Evolutionary conservation across 2,888 invertebrate genomes (phyloP), one percentile per base, ranked within the genome.

Genomic region (Drosophila nigricruria): DNA sequence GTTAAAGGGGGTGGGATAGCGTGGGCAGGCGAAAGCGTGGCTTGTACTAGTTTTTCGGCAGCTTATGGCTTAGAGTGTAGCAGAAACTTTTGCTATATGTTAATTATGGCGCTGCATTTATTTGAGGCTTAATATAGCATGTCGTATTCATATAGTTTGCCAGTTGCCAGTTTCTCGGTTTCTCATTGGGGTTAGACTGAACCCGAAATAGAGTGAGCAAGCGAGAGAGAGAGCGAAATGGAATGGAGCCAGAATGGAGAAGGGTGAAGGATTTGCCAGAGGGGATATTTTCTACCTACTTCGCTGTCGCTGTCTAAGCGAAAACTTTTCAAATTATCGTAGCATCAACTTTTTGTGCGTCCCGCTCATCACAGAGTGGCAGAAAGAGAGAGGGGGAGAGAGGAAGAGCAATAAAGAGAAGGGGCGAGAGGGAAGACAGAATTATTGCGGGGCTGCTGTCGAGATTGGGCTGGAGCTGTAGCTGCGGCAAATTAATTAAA

Each of bases 71-170:
- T 68, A 79, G 82, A 69, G 57, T 40, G 62, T 53, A 64, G 52
- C 50, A 32, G 72, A 90, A 89, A 90, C 82, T 90, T 90, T 90
- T 79, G 79, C 90, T 86, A 86, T 88, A 90, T 88, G 90, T 90
- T 90, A 89, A 90, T 90, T 90, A 90, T 86, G 87, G 81, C 83
- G 74, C 67, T 81, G 88, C 85, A 88, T 87, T 90, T 85, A 88
- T 85, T 88, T 88, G 84, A 89, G 80, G 84, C 86, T 86, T 86
- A 86, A 88, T 89, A 86, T 74, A 77, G 74, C 89, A 78, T 86
- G 79, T 75, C 70, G 76, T 86, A 76, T 71, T 83, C 81, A 76
- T 74, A 80, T 76, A 81, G 79, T 82, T 82, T 63, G 60, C 79
- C 68, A 58, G 62, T 49, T 73, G 66, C 59, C 75, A 66, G 79